These are phyloP conservation scores for Brachionus angularis DNA, from an alignment of 1,140 invertebrate genomes.

Conservation along the genomic window DNA sequence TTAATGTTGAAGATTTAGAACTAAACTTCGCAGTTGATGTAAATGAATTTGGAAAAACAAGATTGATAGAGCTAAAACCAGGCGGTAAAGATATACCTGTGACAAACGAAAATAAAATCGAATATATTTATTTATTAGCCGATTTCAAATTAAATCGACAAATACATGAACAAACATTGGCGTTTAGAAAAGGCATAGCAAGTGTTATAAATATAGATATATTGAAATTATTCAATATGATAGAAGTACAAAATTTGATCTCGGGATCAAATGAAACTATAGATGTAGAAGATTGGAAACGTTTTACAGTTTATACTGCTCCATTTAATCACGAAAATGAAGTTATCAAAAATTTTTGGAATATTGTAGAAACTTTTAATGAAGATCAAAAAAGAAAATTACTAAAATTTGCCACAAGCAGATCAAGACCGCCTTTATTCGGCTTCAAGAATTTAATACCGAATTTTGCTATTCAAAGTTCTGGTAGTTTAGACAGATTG, in stretches of 20 bases:
- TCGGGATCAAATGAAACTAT: slow-evolving; percentile 87
- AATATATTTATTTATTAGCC: slow-evolving; percentile 92
- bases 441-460: slow-evolving; percentile 73
- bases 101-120: slow-evolving; percentile 82
- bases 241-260: slow-evolving; percentile 86
- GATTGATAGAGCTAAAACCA: slow-evolving; percentile 75
- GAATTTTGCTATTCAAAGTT: slow-evolving; percentile 86
- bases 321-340: slow-evolving; percentile 61
- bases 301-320: slow-evolving; percentile 75
- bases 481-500: slow-evolving; percentile 76
- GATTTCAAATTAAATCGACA: slow-evolving; percentile 92
- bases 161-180: slow-evolving; percentile 49
- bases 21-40: slow-evolving; percentile 80
- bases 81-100: slow-evolving; percentile 82
- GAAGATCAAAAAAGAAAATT: slow-evolving; percentile 79
- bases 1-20: slow-evolving; percentile 61
- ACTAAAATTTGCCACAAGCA: slow-evolving; percentile 93
- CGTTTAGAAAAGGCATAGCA: slow-evolving; percentile 66
- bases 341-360: slow-evolving; percentile 77
- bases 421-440: slow-evolving; percentile 87
- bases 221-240: slow-evolving; percentile 88
- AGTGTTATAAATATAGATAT: slow-evolving; percentile 83
- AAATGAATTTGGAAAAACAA: slow-evolving; percentile 78
- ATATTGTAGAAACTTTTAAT: slow-evolving; percentile 72
- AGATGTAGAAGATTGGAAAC: slow-evolving; percentile 79